Percentiles rank a stretch among this genome's conserved stretches.
Conservation (phyloP, 2,888 invertebrate species). For the Lasioglossum malachurum region DNA sequence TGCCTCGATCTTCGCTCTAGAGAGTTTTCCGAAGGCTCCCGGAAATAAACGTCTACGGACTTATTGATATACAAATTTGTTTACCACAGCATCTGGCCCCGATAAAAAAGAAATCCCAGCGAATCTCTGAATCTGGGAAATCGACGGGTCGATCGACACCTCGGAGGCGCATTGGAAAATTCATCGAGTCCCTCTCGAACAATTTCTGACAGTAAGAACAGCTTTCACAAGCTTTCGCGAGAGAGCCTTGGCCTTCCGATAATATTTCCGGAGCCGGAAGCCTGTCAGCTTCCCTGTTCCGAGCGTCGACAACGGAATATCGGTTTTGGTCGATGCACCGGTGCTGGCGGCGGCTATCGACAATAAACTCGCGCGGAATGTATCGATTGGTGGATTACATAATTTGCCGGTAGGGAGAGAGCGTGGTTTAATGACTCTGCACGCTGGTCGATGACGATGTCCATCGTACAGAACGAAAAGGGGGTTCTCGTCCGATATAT, state of each 20-base stretch:
- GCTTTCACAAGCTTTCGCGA: neutral
- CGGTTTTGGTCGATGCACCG: neutral
- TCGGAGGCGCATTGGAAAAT: neutral
- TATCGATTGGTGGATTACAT: conserved; percentile 60
- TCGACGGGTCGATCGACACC: neutral
- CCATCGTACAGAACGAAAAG: neutral
- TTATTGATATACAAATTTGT: too few relatives aligned
- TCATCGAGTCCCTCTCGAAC: neutral
- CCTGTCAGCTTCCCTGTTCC: neutral
- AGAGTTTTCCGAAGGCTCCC: too few relatives aligned
- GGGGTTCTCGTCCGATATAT: neutral
- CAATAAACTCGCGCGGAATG: conserved; percentile 39
- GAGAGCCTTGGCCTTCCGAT: conserved; percentile 2
- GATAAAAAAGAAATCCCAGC: neutral
- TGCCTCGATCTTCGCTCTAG: neutral
- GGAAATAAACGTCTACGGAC: too few relatives aligned
- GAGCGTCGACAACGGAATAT: conserved; percentile 1
- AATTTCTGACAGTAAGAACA: neutral
- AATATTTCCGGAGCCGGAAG: conserved; percentile 1
- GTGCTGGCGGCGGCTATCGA: neutral
- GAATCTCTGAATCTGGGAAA: neutral
- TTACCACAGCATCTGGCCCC: neutral
- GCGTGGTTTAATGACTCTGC: neutral
- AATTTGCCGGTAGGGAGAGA: conserved; percentile 42
- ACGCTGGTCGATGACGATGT: neutral